A percentile compares a stretch with the other conserved stretches of the same genome.
phyloP scores from a whole-genome alignment of 2,797 vertebrate genomes.

The Manis javanica region DNA sequence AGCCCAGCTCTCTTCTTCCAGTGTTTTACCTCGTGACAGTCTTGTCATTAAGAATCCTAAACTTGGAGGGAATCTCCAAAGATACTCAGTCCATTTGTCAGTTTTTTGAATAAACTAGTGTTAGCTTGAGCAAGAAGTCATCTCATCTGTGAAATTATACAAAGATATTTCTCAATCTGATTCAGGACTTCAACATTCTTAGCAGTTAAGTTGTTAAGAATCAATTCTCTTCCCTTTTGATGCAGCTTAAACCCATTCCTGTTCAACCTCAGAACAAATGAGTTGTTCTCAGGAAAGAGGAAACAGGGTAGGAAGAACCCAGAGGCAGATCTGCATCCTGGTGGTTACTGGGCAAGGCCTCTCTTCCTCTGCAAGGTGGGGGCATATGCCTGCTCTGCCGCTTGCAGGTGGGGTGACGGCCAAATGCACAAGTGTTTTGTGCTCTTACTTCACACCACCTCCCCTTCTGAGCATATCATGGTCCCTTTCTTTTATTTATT shows the following conservation, averaged over 20 bases:
- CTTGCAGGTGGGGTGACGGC: background rate
- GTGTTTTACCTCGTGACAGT: background rate
- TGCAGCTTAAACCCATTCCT: background rate
- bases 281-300: background rate
- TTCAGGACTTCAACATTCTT: slow-evolving; percentile 9
- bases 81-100: background rate
- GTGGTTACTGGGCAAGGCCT: background rate
- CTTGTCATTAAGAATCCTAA: slow-evolving; percentile 15
- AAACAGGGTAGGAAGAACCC: background rate
- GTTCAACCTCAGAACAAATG: background rate
- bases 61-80: background rate
- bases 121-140: background rate
- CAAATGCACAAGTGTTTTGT: background rate
- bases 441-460: background rate
- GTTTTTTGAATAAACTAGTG: background rate
- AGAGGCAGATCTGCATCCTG: background rate
- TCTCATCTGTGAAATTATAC: background rate
- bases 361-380: background rate
- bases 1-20: background rate
- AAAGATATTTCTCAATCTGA: slow-evolving; percentile 24
- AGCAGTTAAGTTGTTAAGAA: background rate
- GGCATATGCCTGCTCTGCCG: background rate
- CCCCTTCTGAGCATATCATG: background rate
- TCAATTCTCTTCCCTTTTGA: background rate
- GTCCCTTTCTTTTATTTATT: slow-evolving; percentile 23